Evolutionary conservation across 1,140 invertebrate species (phyloP).

Genomic region (Lordiphosa clarofinis): DNA sequence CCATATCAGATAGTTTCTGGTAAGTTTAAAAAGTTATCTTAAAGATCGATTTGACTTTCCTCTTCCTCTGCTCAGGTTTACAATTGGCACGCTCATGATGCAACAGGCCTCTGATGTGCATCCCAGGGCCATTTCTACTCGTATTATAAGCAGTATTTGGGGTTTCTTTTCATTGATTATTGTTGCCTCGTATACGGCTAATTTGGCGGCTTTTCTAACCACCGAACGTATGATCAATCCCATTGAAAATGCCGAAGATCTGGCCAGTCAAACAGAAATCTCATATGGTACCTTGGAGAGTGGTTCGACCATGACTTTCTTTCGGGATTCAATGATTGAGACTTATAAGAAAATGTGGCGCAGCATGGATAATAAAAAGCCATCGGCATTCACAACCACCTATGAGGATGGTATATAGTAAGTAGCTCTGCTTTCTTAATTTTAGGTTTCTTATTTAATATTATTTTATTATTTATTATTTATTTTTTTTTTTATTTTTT

Average conservation of each 20-base stretch:
- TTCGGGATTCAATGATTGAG: constrained; percentile 86
- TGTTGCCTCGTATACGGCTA: constrained; percentile 96
- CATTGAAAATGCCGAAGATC: constrained; percentile 92
- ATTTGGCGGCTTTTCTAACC: constrained; percentile 95
- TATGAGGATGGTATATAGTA: constrained; percentile 89
- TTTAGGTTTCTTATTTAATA: neutral
- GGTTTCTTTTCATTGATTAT: constrained; percentile 97
- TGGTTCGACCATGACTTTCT: constrained; percentile 89
- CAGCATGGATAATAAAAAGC: constrained; percentile 87
- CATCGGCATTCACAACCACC: constrained; percentile 86
- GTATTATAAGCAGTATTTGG: constrained; percentile 97
- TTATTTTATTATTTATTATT: too few species aligned
- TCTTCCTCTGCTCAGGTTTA: constrained; percentile 84
- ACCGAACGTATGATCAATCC: constrained; percentile 92
- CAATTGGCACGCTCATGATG: constrained; percentile 93
- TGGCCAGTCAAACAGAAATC: constrained; percentile 87
- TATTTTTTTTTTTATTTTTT: too few species aligned
- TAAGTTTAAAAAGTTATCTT: too few species aligned
- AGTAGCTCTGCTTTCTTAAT: neutral
- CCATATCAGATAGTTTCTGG: constrained; percentile 87
- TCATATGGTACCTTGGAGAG: constrained; percentile 90
- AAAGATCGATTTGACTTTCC: too few species aligned
- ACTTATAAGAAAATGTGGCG: constrained; percentile 84
- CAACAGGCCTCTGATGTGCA: constrained; percentile 92
- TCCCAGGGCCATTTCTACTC: constrained; percentile 93